Base-by-base conservation (phyloP, 2,888 invertebrate species). In the Drosophila paranaensis region DNA sequence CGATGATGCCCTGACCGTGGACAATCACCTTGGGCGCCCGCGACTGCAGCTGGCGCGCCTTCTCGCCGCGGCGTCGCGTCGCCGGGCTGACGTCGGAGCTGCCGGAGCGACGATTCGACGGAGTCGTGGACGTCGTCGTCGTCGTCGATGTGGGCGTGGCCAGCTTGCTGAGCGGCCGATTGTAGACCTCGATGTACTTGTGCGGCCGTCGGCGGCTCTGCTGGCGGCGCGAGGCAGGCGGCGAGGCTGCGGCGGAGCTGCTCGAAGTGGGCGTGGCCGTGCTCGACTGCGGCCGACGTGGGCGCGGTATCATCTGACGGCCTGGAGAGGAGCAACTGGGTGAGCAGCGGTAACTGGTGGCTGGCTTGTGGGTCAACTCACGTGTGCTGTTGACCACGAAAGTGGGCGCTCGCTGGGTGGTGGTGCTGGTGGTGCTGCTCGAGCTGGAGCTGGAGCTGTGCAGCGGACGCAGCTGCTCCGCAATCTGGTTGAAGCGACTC, bases 1-100 rank as follows among this genome's bases (percentile, higher is more conserved):
- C 96, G 80, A 98, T 96, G 60, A 95, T 94, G 37, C 96, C 97
- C 91, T 95, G 94, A n/a, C 94, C 94, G 87, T 95, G 94, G 10
- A 95, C 92, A 53, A 95, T 91, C 33, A 95, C 94, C 90, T 94
- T 94, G 13, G 6, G 25, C 27, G 94, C 91, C 33, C 20, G 39
- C 25, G 9, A n/a, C 27, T 43, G 43, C n/a, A 45, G 13, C 40
- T 55, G 56, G 13, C 60, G 60, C 9, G 51, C 40, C 8, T 57
- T 55, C 2, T 66, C 67, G n/a, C 53, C 63, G 27, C 65, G 60
- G 6, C 69, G 70, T 8, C 72, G 57, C 16, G 39, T 16, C 86
- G 94, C 94, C 81, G 96, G 96, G 80, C 95, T 95, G 81, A 96
- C 96, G 82, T 96, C 20, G 1, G 20, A 95, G 85, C 95, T 95